Evolutionary conservation across 2,797 vertebrate genomes (phyloP).

Genomic region (Sebastes itinus): DNA sequence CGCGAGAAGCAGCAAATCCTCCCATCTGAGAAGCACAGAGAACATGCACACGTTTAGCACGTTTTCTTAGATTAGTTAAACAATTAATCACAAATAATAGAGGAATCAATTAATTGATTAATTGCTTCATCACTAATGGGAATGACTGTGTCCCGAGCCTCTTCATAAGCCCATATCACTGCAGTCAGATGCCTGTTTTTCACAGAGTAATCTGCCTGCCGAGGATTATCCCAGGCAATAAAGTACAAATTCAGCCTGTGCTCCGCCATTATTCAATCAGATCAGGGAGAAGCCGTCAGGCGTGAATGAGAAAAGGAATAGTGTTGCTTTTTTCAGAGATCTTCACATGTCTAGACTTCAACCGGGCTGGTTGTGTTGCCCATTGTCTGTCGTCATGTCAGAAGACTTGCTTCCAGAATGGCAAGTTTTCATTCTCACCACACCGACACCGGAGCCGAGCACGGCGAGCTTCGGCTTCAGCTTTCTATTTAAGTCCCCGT

Average conservation of each 20-base stretch:
- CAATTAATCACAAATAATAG: not conserved
- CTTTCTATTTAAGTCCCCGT: slow-evolving; percentile 75
- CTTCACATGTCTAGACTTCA: slow-evolving; percentile 9
- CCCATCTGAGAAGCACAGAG: no score
- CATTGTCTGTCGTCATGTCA: slow-evolving; percentile 33
- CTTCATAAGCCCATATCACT: not conserved
- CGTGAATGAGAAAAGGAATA: not conserved
- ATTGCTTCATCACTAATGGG: not conserved
- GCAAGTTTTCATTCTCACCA: slow-evolving; percentile 42
- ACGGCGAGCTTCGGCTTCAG: slow-evolving; percentile 43
- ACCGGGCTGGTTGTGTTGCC: slow-evolving; percentile 3
- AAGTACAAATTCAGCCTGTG: not conserved
- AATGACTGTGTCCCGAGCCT: not conserved
- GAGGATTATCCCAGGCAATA: slow-evolving; percentile 18
- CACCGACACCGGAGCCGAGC: slow-evolving; percentile 19
- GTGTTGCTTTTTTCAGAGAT: not conserved
- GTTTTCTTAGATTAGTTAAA: not conserved
- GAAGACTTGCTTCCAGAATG: slow-evolving; percentile 26
- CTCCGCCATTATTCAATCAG: slow-evolving; percentile 29
- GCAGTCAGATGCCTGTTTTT: not conserved
- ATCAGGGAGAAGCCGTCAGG: slow-evolving; percentile 8
- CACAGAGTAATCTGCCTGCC: not conserved
- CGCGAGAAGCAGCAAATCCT: not conserved
- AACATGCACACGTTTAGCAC: not conserved
- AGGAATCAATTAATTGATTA: not conserved